phyloP scores from a whole-genome alignment of 2,113 vertebrate genomes.

The Columba livia region DNA sequence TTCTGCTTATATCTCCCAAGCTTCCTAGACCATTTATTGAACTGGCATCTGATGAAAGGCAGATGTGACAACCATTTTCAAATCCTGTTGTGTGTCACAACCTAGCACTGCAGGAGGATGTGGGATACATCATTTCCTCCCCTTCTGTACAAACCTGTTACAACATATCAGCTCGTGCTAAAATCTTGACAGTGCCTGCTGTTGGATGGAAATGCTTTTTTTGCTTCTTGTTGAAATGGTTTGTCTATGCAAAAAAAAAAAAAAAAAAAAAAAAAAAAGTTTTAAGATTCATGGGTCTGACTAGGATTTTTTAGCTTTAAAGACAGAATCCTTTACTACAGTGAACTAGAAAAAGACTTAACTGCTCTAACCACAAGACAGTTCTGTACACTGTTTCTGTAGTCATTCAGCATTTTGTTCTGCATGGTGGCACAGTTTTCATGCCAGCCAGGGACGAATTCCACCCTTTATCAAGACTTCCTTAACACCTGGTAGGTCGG shows the following conservation, averaged over 20 bases:
- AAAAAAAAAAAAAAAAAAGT: not conserved
- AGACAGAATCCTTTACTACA: not conserved
- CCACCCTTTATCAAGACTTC: not conserved
- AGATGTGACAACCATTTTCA: not conserved
- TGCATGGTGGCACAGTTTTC: not conserved
- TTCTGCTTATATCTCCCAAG: not conserved
- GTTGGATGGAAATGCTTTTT: not conserved
- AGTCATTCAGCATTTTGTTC: not conserved
- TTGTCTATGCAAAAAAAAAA: not conserved
- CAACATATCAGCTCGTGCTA: not conserved
- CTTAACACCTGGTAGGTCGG: fast-evolving
- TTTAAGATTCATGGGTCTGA: not conserved
- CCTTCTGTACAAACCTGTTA: not conserved
- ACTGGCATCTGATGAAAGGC: not conserved
- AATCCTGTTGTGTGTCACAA: not conserved
- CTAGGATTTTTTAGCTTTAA: not conserved
- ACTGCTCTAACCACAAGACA: not conserved
- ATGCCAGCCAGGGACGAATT: not conserved
- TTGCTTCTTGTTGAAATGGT: not conserved
- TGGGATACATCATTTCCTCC: not conserved
- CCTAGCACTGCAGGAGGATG: not conserved
- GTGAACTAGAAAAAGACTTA: not conserved
- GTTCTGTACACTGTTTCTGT: not conserved
- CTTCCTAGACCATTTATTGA: not conserved
- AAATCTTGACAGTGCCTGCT: not conserved